A percentile compares a stretch with the other conserved stretches of the same genome.
phyloP scores from a whole-genome alignment of 1,140 invertebrate species.

The Drosophila elegans region DNA sequence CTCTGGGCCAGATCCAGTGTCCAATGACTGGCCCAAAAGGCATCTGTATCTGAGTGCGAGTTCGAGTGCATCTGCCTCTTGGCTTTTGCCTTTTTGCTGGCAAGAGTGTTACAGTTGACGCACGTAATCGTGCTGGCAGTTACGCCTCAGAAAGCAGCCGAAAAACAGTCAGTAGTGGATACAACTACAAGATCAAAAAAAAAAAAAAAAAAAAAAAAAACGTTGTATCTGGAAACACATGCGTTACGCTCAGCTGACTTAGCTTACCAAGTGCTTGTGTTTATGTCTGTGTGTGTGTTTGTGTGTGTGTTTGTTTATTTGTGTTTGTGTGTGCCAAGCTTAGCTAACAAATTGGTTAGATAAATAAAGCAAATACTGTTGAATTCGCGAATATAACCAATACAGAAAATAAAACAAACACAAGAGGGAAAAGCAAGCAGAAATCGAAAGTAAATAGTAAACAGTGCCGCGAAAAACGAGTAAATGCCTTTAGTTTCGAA shows the following conservation, averaged over 20 bases:
- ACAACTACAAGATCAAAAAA: constrained; percentile 2
- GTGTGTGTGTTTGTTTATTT: constrained; percentile 2
- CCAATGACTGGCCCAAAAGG: not conserved
- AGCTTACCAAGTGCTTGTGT: not conserved
- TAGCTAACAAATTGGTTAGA: constrained; percentile 74
- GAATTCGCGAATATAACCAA: constrained; percentile 21
- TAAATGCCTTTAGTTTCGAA: constrained; percentile 9
- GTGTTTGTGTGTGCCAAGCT: constrained; percentile 37
- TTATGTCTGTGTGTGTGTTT: not conserved
- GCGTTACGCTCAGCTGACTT: constrained; percentile 73
- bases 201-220: constrained; percentile 27
- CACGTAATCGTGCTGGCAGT: constrained; percentile 68
- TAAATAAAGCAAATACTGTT: constrained; percentile 65
- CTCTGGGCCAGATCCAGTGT: constrained; percentile 11
- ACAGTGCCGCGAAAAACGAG: constrained; percentile 15
- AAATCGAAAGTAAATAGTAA: constrained; percentile 55
- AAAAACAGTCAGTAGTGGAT: constrained; percentile 26
- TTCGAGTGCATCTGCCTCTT: constrained; percentile 30
- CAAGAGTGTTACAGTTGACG: constrained; percentile 43
- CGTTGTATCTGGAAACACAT: constrained; percentile 55
- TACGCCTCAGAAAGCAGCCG: constrained; percentile 68
- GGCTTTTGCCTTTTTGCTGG: constrained; percentile 4
- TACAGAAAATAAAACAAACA: not conserved
- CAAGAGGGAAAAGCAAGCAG: constrained; percentile 34
- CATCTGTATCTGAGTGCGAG: constrained; percentile 4